phyloP scores from a whole-genome alignment of 2,888 invertebrate genomes.

The Dynastes hyllus region DNA sequence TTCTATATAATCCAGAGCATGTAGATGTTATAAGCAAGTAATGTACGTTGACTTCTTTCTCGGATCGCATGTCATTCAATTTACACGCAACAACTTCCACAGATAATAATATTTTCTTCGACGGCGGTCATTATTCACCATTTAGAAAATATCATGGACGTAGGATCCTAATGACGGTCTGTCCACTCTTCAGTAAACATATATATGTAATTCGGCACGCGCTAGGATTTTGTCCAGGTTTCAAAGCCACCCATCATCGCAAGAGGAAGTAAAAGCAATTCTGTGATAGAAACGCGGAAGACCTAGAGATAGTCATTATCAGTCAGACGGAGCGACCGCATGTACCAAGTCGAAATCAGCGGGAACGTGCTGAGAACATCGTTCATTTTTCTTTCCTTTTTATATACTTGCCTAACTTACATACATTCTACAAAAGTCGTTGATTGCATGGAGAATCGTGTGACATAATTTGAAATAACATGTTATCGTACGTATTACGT shows the following conservation, averaged over 20 bases:
- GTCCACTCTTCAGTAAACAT: slow-evolving; percentile 53
- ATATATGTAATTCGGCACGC: slow-evolving; percentile 55
- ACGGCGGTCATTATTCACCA: slow-evolving; percentile 35
- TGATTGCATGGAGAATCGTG: slow-evolving; percentile 26
- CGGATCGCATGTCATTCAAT: slow-evolving; percentile 44
- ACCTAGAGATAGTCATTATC: slow-evolving; percentile 52
- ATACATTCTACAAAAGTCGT: slow-evolving; percentile 1
- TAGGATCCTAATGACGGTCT: slow-evolving; percentile 46
- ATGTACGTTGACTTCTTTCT: slow-evolving; percentile 42
- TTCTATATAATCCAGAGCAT: slow-evolving; percentile 29
- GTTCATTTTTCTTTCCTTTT: slow-evolving; percentile 21
- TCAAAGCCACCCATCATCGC: slow-evolving; percentile 34
- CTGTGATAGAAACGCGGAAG: slow-evolving; percentile 53
- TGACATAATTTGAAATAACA: slow-evolving; percentile 35
- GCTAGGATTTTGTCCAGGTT: slow-evolving; percentile 49
- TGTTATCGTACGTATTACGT: slow-evolving; percentile 11
- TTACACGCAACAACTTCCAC: slow-evolving; percentile 29
- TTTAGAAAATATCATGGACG: slow-evolving; percentile 43
- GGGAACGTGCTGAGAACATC: slow-evolving; percentile 42
- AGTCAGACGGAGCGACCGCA: slow-evolving; percentile 51
- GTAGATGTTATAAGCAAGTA: slow-evolving; percentile 24
- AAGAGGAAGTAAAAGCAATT: slow-evolving; percentile 46
- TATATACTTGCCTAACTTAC: not conserved
- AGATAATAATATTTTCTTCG: slow-evolving; percentile 41
- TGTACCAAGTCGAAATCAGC: slow-evolving; percentile 45